Conservation (phyloP, 2,888 invertebrate genomes). For the Drosophila stalkeri region DNA sequence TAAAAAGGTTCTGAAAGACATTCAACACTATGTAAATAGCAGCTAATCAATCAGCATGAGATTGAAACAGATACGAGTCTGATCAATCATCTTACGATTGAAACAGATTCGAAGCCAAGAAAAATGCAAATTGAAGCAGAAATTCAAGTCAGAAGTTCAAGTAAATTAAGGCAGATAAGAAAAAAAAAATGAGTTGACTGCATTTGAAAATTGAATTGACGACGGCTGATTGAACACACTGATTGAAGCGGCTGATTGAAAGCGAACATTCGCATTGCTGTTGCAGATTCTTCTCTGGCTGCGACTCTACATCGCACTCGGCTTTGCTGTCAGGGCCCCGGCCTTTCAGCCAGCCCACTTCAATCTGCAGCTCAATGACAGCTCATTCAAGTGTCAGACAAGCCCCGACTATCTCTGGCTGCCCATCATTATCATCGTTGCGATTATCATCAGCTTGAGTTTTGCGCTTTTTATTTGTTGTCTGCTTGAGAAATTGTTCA, state of each 20-base stretch:
- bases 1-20: no score
- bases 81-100: neutral
- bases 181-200: slow-evolving; percentile 2
- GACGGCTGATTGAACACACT: slow-evolving; percentile 1
- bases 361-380: slow-evolving; percentile 49
- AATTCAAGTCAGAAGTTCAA: neutral
- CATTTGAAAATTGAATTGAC: neutral
- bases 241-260: slow-evolving; percentile 9
- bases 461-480: slow-evolving; percentile 68
- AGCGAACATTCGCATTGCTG: neutral
- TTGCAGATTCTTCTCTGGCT: neutral
- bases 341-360: slow-evolving; percentile 27
- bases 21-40: no score
- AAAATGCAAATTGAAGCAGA: neutral
- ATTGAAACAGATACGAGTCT: neutral
- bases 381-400: slow-evolving; percentile 66
- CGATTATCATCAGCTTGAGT: slow-evolving; percentile 34
- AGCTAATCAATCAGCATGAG: neutral
- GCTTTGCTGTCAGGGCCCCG: neutral
- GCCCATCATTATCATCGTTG: slow-evolving; percentile 37
- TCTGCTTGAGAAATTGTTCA: slow-evolving; percentile 73
- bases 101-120: neutral
- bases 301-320: neutral
- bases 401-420: slow-evolving; percentile 32
- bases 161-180: neutral